Evolutionary conservation across 2,888 invertebrate species (phyloP).

Genomic region (Sesia bembeciformis): DNA sequence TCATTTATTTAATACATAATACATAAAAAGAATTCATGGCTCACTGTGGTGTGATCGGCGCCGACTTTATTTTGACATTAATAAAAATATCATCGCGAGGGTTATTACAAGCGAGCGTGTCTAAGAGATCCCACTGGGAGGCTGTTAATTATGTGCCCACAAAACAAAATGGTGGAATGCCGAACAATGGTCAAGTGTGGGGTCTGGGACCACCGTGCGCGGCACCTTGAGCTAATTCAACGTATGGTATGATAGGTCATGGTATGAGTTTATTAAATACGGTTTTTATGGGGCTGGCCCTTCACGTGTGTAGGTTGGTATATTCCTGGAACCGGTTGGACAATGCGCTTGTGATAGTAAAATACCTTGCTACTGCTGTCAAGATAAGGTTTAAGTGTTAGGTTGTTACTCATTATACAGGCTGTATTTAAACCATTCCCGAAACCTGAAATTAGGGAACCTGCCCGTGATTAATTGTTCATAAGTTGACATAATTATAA

Average conservation of each 20-base stretch:
- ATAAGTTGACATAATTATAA: no score
- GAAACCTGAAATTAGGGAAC: no score
- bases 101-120: conserved; percentile 71
- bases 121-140: conserved; percentile 70
- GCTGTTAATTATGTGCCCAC: conserved; percentile 70
- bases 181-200: conserved; percentile 65
- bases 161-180: conserved; percentile 59
- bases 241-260: background rate
- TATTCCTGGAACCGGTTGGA: no score
- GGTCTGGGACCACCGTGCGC: conserved; percentile 55
- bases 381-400: no score
- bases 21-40: background rate
- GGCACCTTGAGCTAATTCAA: conserved; percentile 28
- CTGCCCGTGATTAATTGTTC: no score
- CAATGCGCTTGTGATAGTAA: no score
- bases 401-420: no score
- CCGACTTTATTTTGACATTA: conserved; percentile 69
- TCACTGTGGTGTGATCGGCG: conserved; percentile 39
- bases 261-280: background rate
- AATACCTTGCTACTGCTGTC: no score
- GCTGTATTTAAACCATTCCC: no score
- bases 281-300: background rate
- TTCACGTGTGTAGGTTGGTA: background rate
- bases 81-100: conserved; percentile 72
- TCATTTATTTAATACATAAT: no score